Base-by-base conservation (phyloP, 1,140 invertebrate species). In the Saccostrea echinata region DNA sequence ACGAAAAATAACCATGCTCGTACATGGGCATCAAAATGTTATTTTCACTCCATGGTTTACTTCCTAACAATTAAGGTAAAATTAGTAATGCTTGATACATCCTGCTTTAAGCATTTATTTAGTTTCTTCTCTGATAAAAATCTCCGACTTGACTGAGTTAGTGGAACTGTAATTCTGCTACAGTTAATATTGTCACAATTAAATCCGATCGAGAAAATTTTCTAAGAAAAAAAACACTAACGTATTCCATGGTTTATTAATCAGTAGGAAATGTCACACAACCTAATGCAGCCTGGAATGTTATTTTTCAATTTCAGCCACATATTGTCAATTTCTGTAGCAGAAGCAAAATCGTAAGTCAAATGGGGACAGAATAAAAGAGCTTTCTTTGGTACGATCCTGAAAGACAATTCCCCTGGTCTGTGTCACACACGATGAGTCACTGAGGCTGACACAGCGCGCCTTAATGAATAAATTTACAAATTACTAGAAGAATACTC, bases 401-500 rank as follows among this genome's bases (percentile, higher is more conserved):
- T 33, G 24, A 16, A 30, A 27, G 68, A 76, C 68, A 76, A 76
- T 76, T 76, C 68, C 68, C 68, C 12, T 13, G 27, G 68, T 30
- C 68, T 76, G 68, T 76, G 68, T 76, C 68, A 33, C 68, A 33
- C 4, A 33, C 68, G 18, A 33, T 30, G 68, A 76, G 24, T 76
- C 68, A 76, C 68, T 30, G 55, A n/a, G 18, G 11, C 68, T 33
- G n/a, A 71, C 27, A 76, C 27, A 13, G 12, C 33, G 68, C 16
- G 13, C 13, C 24, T 30, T 30, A 64, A 76, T 76, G 27, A 76
- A 76, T 76, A 76, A 76, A 76, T 76, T 76, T 33, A 76, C 68
- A 76, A 76, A 76, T 76, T 76, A 76, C 68, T 30, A 13, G 11
- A 30, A 33, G 24, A 18, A 9, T 76, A 18, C 27, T 30, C 57